phyloP scores from a whole-genome alignment of 2,797 vertebrate species.

The Sarcophilus harrisii region DNA sequence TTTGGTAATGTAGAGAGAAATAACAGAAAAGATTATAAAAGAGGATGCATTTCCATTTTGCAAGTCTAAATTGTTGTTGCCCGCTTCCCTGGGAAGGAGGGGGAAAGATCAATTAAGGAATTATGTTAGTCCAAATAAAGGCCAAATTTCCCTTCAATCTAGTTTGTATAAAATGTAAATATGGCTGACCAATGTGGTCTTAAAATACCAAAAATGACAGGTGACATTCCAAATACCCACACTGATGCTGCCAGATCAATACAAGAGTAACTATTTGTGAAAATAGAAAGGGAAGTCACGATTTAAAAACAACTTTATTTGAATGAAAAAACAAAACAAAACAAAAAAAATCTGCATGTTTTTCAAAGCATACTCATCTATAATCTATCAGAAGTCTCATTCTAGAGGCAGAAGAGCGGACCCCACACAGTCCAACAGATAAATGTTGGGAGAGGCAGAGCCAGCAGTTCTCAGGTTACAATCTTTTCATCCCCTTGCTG shows the following conservation, averaged over 20 bases:
- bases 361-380: background rate
- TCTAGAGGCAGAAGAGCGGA: background rate
- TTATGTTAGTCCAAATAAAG: background rate
- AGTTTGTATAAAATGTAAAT: background rate
- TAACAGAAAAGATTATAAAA: background rate
- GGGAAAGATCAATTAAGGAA: background rate
- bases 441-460: background rate
- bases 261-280: background rate
- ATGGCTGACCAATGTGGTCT: background rate
- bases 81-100: background rate
- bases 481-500: background rate
- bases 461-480: background rate
- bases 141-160: background rate
- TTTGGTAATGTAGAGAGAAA: background rate
- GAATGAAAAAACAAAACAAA: background rate
- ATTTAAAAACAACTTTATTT: background rate
- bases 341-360: background rate
- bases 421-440: background rate
- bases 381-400: background rate
- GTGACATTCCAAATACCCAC: background rate
- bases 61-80: background rate
- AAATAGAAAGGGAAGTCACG: background rate
- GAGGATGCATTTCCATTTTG: background rate
- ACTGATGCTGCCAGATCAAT: background rate
- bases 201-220: background rate